Base-by-base conservation (phyloP, 2,113 vertebrate species). In the Lepus americanus region DNA sequence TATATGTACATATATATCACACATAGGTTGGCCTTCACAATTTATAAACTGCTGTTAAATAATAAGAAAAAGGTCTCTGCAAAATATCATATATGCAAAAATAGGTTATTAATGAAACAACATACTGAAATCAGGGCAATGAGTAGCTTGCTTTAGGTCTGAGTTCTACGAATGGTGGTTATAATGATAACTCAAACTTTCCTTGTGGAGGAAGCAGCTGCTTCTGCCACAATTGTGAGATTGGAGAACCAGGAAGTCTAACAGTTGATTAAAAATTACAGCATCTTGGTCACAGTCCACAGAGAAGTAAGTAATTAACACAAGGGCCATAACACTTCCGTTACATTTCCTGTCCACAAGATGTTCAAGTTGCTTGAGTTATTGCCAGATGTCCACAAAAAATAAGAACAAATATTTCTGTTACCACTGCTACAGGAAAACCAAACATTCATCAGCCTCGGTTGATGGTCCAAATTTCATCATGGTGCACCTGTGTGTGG, bases 351-450 rank as follows among this genome's bases (percentile, higher is more conserved):
- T 3, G 9, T 14, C 4, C 63, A 20, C 31, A 8, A 9, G 39
- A 16, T 55, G n/a, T 33, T 5, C 25, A 3, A 22, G 6, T 61
- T 44, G 6, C 12, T 27, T 2, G 36, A 39, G 6, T 20, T 14
- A 23, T 44, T 33, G 51, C 1, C 22, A 29, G 73, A 61, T 14
- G 61, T 3, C 61, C 31, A n/a, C 20, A 31, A 67, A 27, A 10
- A 31, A 3, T 4, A 1, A 49, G 59, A 77, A 23, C 78, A 86
- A 9, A 33, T 0, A 9, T 12, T 0, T 25, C 22, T 61, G 29
- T n/a, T 29, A 22, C 5, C 7, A n/a, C 3, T 3, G 8, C 6
- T 6, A 10, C n/a, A 5, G 19, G 17, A 39, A 31, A 53, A n/a
- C 29, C 25, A 31, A 92, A 53, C 27, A 39, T 11, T 22, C 23